phyloP scores from a whole-genome alignment of 2,797 vertebrate species.

The Luscinia megarhynchos region DNA sequence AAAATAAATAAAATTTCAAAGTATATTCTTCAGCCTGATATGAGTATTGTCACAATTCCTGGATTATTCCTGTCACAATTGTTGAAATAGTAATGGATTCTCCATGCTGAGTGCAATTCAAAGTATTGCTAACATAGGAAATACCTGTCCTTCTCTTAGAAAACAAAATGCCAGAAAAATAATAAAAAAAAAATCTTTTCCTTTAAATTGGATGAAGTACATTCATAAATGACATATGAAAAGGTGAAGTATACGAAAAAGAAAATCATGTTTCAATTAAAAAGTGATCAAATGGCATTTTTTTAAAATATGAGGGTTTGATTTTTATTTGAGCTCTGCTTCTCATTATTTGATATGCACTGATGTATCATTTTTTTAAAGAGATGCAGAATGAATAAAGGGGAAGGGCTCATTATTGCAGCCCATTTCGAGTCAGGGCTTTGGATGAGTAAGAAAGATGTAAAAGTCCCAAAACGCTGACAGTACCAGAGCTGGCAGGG shows the following conservation, averaged over 20 bases:
- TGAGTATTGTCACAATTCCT: background rate
- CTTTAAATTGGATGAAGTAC: background rate
- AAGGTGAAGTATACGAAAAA: background rate
- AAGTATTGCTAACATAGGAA: background rate
- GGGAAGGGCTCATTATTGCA: slow-evolving; percentile 7
- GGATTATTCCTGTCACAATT: background rate
- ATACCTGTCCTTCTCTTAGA: background rate
- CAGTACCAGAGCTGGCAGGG: slow-evolving; percentile 25
- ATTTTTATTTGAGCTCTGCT: background rate
- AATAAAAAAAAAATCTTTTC: background rate
- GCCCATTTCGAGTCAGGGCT: background rate
- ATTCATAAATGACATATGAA: background rate
- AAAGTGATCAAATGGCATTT: background rate
- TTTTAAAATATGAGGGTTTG: background rate
- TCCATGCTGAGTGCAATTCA: background rate
- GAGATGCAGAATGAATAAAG: background rate
- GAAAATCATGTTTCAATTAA: background rate
- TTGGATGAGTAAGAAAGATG: slow-evolving; percentile 44
- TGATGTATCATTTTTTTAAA: background rate
- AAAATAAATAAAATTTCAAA: background rate
- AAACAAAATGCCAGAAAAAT: background rate
- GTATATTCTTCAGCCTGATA: background rate
- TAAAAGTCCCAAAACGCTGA: slow-evolving; percentile 64
- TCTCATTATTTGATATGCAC: background rate
- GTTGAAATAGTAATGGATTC: background rate